Evolutionary conservation across 1,140 invertebrate genomes (phyloP), one percentile per base, ranked within the genome.

Genomic region (Brachionus angularis): DNA sequence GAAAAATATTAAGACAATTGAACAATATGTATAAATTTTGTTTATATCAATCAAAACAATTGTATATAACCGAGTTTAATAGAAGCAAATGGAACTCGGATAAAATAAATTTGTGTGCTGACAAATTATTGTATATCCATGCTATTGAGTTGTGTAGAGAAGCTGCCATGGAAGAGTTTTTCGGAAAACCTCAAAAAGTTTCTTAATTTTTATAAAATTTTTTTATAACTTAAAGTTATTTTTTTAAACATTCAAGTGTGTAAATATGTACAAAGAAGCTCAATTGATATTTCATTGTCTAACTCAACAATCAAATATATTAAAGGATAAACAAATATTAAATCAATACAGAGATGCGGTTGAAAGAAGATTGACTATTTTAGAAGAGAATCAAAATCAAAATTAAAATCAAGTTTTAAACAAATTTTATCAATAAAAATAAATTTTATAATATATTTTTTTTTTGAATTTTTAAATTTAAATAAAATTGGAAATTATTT

Each of bases 261-360:
- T 70, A 12, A 39, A 52, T 18, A 50, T 50, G 46, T 70, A 70
- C 46, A 50, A 39, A 36, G 67, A 70, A 52, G 67, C 67, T 18
- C 67, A 70, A 29, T 29, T 70, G 16, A 50, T 70, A 52, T 70
- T 70, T 52, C 67, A 70, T 53, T 50, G 67, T 70, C 31, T 70
- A 16, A 70, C 46, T 16, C 67, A 70, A 29, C 67, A 70, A 44
- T 50, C 33, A 7, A 10, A n/a, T n/a, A 29, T 50, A 10, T 16
- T 31, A 12, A 36, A 34, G 12, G 67, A 70, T 21, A 50, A 50
- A 16, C 31, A 50, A 31, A 52, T 70, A 34, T 50, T 70, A 25
- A 50, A 70, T 50, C 67, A 70, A 29, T 70, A 70, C 21, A 12
- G 67, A 7, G 67, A 70, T 8, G 67, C 67, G 7, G 67, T 70